Base-by-base conservation (phyloP, 1,140 invertebrate genomes). In the Alviniconcha marisindica region DNA sequence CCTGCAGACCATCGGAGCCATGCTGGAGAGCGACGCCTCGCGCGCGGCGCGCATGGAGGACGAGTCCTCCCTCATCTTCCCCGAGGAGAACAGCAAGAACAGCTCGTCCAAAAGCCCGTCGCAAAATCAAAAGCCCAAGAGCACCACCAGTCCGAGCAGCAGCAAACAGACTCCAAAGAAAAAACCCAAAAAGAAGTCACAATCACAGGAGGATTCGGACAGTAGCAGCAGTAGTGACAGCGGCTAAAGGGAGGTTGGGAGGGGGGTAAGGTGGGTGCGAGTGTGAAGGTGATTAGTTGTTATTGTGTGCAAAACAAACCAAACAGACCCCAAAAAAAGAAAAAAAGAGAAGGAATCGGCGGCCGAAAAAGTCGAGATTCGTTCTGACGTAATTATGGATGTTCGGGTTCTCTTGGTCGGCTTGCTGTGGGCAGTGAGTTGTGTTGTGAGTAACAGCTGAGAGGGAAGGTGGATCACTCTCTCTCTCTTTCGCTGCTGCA, bases 1-100 rank as follows among this genome's bases (percentile, higher is more conserved):
- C 82, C 89, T 92, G 66, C 69, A 87, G n/a, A 89, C 89, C 5
- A 91, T 93, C n/a, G 88, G 88, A 33, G 88, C 92, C 33, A 89
- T 93, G 88, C 71, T 92, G 15, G 86, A 84, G 73, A 86, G 82
- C 48, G 84, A 83, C 28, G 63, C 81, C 24, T 79, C 87, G 12
- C 51, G 82, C 10, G 44, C 66, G 12, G 76, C 81, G 18, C 44
- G 44, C 1, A 44, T 83, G 56, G 77, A 79, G 31, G 82, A 84
- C 15, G 71, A 69, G 21, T 82, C 69, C 14, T 38, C 77, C 18
- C 60, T 78, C 40, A 15, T 82, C 18, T 63, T 76, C 76, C 18
- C 33, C 14, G 42, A 40, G 36, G 74, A 36, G 10, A 33, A 54
- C 63, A 81, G n/a, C 42, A 78, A 24, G 78, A 85, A 31, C 66